Percentiles rank a stretch among this genome's conserved stretches.
These are phyloP conservation scores for Leucosticte australis DNA, from an alignment of 2,113 vertebrate genomes.

Conservation along the genomic window DNA sequence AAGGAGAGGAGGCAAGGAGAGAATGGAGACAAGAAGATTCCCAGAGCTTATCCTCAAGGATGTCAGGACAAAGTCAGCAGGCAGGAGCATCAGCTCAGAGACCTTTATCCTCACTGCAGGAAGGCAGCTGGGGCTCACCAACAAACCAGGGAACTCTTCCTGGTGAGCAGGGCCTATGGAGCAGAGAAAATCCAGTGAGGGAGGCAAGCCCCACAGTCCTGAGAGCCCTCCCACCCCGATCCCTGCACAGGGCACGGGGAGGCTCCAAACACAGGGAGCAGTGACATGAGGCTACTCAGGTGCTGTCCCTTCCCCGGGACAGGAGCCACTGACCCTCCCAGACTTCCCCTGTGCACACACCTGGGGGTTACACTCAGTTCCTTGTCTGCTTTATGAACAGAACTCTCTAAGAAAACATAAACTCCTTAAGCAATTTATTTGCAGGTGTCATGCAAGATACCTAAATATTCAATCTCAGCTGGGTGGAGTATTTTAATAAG, in stretches of 20 bases:
- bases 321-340: neutral
- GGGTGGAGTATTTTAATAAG: neutral
- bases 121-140: neutral
- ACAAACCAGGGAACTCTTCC: neutral
- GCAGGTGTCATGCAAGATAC: neutral
- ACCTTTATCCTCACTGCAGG: neutral
- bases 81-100: neutral
- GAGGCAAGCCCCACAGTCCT: neutral
- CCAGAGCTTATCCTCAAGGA: neutral
- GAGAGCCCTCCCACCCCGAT: neutral
- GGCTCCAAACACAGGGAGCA: neutral
- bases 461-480: neutral
- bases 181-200: neutral
- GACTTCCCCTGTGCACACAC: neutral
- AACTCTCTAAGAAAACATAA: neutral
- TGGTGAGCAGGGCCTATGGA: neutral
- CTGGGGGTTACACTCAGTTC: neutral
- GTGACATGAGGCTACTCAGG: neutral
- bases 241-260: neutral
- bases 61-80: neutral
- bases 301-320: neutral
- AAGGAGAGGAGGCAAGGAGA: neutral
- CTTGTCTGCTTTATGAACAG: neutral
- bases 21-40: neutral
- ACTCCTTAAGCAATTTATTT: neutral